phyloP scores from a whole-genome alignment of 2,113 vertebrate species.

The Rhea pennata region DNA sequence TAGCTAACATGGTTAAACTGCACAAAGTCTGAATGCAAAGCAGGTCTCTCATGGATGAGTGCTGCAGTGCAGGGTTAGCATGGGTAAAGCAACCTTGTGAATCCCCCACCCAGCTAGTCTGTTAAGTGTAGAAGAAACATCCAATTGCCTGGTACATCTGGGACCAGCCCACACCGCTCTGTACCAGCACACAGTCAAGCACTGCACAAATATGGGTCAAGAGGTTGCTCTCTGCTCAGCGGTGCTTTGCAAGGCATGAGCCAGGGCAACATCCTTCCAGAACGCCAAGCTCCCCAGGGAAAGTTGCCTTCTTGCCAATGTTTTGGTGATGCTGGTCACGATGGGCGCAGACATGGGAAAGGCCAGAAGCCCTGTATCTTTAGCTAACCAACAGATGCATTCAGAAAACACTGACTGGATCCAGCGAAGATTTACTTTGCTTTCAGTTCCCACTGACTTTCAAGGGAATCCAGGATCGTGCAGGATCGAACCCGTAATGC shows the following conservation, averaged over 20 bases:
- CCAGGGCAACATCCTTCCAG: not conserved
- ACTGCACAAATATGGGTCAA: not conserved
- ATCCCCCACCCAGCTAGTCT: not conserved
- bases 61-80: not conserved
- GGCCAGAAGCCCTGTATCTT: not conserved
- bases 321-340: accelerated
- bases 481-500: not conserved
- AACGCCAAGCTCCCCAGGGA: not conserved
- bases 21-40: not conserved
- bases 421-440: not conserved
- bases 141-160: not conserved
- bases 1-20: not conserved
- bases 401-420: not conserved
- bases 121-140: not conserved
- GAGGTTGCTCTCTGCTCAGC: not conserved
- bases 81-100: accelerated
- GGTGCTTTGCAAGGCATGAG: not conserved
- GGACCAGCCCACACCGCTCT: not conserved
- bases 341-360: not conserved
- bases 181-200: not conserved
- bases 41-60: accelerated
- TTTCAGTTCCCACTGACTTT: not conserved
- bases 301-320: not conserved
- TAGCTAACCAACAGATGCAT: not conserved
- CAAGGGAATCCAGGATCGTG: not conserved